Conservation (phyloP, 2,888 invertebrate species). For the Anodontia alba region DNA sequence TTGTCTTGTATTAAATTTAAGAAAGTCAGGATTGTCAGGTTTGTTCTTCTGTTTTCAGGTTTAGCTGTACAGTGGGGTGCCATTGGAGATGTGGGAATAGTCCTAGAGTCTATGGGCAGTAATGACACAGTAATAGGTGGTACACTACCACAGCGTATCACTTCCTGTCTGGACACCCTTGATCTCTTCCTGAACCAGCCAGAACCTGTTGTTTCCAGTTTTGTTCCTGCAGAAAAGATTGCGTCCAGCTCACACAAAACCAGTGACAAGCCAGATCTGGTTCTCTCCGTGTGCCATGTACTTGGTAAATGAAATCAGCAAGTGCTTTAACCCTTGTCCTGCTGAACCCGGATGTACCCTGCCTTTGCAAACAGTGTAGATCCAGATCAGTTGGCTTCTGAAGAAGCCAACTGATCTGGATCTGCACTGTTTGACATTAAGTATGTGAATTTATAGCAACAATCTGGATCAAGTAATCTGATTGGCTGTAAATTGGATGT, state of each 20-base stretch:
- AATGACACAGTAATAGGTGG: constrained; percentile 97
- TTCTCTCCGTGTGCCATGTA: constrained; percentile 94
- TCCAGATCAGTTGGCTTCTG: no score
- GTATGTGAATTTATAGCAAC: no score
- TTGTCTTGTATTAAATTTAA: no score
- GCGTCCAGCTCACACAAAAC: constrained; percentile 82
- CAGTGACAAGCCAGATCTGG: constrained; percentile 88
- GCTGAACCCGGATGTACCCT: no score
- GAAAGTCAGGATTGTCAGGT: no score
- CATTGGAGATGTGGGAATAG: constrained; percentile 97
- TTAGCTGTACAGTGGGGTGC: constrained; percentile 99
- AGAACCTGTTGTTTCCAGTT: constrained; percentile 84
- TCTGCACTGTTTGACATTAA: no score
- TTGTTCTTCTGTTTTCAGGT: constrained; percentile 70
- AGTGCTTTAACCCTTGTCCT: no score
- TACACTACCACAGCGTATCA: constrained; percentile 97
- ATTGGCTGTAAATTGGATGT: no score
- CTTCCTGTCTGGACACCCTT: constrained; percentile 95
- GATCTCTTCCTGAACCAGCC: constrained; percentile 96
- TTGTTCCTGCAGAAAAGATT: constrained; percentile 95
- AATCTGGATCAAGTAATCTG: no score
- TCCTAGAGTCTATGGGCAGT: constrained; percentile 93
- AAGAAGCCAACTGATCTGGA: no score
- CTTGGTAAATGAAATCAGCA: constrained; percentile 88
- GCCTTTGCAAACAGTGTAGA: no score